Percentiles rank a stretch among this genome's conserved stretches.
phyloP scores from a whole-genome alignment of 2,113 vertebrate genomes.

The Phaethornis superciliosus region DNA sequence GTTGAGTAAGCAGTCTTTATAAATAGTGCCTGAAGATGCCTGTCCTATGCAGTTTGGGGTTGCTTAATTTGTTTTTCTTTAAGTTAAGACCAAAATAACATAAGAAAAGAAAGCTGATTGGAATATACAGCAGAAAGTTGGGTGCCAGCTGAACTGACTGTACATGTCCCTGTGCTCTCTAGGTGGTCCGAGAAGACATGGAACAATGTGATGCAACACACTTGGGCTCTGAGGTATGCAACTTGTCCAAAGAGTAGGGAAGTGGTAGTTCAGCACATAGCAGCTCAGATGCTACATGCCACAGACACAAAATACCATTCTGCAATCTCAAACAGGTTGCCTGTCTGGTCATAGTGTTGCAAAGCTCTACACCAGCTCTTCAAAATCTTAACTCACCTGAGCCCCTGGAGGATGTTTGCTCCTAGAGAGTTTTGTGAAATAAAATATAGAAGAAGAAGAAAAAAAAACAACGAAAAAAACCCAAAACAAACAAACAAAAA shows the following conservation, averaged over 20 bases:
- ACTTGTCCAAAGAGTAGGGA: accelerated
- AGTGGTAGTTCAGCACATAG: not conserved
- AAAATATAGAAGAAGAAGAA: not conserved
- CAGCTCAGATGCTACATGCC: not conserved
- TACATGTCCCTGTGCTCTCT: too few relatives aligned
- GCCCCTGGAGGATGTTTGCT: not conserved
- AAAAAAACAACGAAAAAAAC: too few relatives aligned
- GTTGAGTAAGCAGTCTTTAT: not conserved
- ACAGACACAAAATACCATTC: not conserved
- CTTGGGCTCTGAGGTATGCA: accelerated
- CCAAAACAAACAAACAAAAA: too few relatives aligned
- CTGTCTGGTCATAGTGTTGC: not conserved
- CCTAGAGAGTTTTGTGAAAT: not conserved
- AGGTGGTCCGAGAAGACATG: not conserved
- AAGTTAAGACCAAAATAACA: not conserved
- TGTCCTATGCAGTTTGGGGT: not conserved
- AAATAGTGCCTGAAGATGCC: not conserved
- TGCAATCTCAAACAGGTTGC: not conserved
- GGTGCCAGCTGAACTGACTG: accelerated
- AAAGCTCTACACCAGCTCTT: not conserved
- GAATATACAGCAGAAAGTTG: not conserved
- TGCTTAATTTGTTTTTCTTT: not conserved
- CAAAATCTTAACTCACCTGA: not conserved
- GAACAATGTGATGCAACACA: not conserved
- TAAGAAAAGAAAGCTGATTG: not conserved